Conservation (phyloP, 2,797 vertebrate genomes). For the Esox lucius region DNA sequence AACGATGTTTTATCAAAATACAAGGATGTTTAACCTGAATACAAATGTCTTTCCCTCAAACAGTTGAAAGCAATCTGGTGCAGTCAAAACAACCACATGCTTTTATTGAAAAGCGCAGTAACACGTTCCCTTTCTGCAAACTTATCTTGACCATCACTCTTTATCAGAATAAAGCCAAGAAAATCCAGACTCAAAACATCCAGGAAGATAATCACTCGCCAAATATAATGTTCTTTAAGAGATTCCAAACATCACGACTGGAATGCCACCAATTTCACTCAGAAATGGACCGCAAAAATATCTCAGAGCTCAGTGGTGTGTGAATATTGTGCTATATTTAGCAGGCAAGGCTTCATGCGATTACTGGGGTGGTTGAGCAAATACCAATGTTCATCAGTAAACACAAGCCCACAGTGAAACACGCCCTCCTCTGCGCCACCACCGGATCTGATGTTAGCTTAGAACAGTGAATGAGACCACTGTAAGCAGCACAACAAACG, state of each 20-base stretch:
- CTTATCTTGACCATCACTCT: slow-evolving; percentile 28
- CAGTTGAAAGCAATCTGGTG: slow-evolving; percentile 24
- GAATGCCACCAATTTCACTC: not conserved
- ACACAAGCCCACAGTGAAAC: slow-evolving; percentile 8
- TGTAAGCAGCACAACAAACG: not conserved
- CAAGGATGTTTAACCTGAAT: slow-evolving; percentile 38
- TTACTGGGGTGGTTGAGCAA: slow-evolving; percentile 25
- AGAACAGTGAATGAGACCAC: not conserved
- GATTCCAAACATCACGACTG: not conserved
- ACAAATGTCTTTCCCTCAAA: not conserved
- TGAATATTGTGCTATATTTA: not conserved
- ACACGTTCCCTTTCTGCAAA: slow-evolving; percentile 19
- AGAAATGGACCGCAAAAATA: not conserved
- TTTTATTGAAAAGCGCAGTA: slow-evolving; percentile 38
- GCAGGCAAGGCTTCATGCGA: not conserved
- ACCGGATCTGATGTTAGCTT: not conserved
- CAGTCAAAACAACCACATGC: slow-evolving; percentile 55
- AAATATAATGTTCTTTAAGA: not conserved
- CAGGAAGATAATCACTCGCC: slow-evolving; percentile 30
- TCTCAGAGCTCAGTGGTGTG: not conserved
- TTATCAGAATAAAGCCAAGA: slow-evolving; percentile 3
- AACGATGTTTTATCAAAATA: not conserved
- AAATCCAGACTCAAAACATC: slow-evolving; percentile 11
- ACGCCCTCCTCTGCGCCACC: not conserved
- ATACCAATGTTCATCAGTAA: slow-evolving; percentile 50